These are phyloP conservation scores for Macroteleia sp. DNA, from an alignment of 2,888 invertebrate species.

Conservation along the genomic window DNA sequence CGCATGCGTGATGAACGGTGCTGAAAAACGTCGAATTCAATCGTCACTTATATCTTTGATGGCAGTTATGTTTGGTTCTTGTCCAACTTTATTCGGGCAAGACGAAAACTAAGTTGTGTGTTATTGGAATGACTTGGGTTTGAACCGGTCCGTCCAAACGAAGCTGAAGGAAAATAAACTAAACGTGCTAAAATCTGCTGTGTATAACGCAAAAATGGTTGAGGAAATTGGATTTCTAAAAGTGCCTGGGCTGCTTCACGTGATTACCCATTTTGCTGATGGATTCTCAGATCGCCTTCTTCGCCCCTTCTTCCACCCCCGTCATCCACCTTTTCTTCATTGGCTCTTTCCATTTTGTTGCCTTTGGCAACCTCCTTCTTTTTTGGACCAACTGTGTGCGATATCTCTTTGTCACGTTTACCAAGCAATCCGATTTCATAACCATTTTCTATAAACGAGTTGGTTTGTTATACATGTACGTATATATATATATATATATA, in stretches of 20 bases:
- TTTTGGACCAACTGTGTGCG: conserved; percentile 53
- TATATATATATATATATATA: no score
- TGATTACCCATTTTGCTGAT: conserved; percentile 80
- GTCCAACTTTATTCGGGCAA: conserved; percentile 31
- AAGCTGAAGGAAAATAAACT: conserved; percentile 43
- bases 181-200: conserved; percentile 52
- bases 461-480: conserved; percentile 52
- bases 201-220: conserved; percentile 71
- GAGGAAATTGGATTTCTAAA: conserved; percentile 78
- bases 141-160: conserved; percentile 9
- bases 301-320: conserved; percentile 10
- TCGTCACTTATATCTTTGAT: not conserved
- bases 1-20: conserved; percentile 40
- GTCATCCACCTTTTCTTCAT: conserved; percentile 55
- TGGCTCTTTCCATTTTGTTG: conserved; percentile 58
- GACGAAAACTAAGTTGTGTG: conserved; percentile 34
- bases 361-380: conserved; percentile 60
- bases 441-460: conserved; percentile 76
- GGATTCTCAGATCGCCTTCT: conserved; percentile 75
- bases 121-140: conserved; percentile 30
- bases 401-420: conserved; percentile 56
- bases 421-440: conserved; percentile 71
- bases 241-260: conserved; percentile 70
- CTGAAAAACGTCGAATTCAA: conserved; percentile 19
- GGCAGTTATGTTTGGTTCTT: conserved; percentile 14